Evolutionary conservation across 2,113 vertebrate genomes (phyloP), one percentile per base, ranked within the genome.

Genomic region (Gymnarchus niloticus): DNA sequence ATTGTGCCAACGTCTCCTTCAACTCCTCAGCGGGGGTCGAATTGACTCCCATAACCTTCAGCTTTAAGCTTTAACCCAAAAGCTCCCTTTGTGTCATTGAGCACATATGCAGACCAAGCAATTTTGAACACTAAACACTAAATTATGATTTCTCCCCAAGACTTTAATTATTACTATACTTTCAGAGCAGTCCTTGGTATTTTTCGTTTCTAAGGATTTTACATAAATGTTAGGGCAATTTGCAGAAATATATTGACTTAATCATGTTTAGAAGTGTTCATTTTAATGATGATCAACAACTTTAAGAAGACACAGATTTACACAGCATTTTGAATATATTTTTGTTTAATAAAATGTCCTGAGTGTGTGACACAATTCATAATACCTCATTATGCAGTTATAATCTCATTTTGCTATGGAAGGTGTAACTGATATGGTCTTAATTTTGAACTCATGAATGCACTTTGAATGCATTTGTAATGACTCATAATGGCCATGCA

Each of bases 41-140:
- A 91, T 93, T 95, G 91, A 93, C 93, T 94, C 91, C 91, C 86
- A 87, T 94, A 95, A 95, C 94, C 94, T 95, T 94, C 94, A 95
- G 92, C 94, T 94, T 93, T 93, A 93, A 94, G 93, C 91, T 91
- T 91, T 91, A 90, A 92, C 92, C 90, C 87, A 86, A 87, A 90
- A 91, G 88, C 89, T 89, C 90, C 87, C 87, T 89, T 89, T 90
- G 88, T 89, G 85, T 92, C 89, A 91, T 88, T 87, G 81, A 88
- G 87, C 83, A 21, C 78, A 59, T 85, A 87, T 89, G 88, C 90
- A 82, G 89, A 87, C 88, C 87, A 85, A 78, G 88, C 86, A 88
- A 88, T 91, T 87, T 85, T 87, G 86, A 88, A 89, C 37, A 57
- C 9, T 77, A 77, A 77, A 10, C 21, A 44, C 14, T 57, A 56